Conservation (phyloP, 2,113 vertebrate species). For the Chaetodon auriga region DNA sequence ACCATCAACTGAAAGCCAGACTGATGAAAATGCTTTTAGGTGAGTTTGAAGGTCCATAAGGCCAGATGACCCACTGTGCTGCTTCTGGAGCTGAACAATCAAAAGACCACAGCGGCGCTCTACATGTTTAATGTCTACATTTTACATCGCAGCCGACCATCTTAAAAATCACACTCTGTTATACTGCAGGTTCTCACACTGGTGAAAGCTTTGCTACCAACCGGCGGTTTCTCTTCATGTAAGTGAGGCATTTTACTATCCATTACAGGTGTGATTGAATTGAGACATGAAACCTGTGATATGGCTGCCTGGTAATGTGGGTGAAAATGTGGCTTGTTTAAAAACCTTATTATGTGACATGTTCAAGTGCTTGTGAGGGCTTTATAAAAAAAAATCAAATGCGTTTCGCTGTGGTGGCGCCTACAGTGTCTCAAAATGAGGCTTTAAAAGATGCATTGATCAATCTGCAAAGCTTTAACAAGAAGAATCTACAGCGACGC, state of each 20-base stretch:
- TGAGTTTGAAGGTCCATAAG: background rate
- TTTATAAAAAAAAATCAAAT: background rate
- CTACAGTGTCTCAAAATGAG: background rate
- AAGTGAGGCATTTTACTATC: too few species aligned
- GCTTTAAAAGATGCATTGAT: background rate
- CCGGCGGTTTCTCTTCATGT: background rate
- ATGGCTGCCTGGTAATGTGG: background rate
- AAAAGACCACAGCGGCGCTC: background rate
- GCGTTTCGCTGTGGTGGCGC: background rate
- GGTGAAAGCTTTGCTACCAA: background rate
- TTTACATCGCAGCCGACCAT: background rate
- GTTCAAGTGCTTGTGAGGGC: background rate
- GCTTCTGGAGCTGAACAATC: background rate
- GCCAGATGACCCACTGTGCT: background rate
- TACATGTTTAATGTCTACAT: background rate
- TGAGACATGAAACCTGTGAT: background rate
- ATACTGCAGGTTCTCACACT: background rate
- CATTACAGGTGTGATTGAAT: background rate
- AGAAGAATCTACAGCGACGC: background rate
- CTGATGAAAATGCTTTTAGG: constrained; percentile 46
- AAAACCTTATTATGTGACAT: background rate
- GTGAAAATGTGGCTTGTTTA: background rate
- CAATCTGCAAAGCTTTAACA: background rate
- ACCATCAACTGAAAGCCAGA: background rate
- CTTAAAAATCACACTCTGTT: background rate